Base-by-base conservation (phyloP, 2,888 invertebrate genomes). In the Perizoma affinitatum region DNA sequence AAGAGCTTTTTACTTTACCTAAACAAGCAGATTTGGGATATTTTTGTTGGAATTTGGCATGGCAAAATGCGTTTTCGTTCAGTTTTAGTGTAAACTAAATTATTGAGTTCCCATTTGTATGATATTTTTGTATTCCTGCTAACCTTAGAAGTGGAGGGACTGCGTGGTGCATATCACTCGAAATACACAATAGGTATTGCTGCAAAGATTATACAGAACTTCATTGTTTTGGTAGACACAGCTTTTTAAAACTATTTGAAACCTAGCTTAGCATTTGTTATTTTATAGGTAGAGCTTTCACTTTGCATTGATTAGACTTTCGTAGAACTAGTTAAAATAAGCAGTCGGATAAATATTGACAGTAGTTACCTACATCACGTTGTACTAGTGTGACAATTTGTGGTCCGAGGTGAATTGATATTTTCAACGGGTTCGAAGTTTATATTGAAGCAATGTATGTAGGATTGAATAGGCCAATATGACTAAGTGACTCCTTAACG, bases 61-160 rank as follows among this genome's bases (percentile, higher is more conserved):
- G 67, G 53, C 63, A 49, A 49, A 48, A 52, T 63, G 61, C 63
- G 63, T 65, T 68, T 56, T 41, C 48, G 64, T 66, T 58, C n/a
- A 53, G 44, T 49, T 10, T 58, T 45, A 41, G 36, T 46, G 47
- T 51, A 36, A 42, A 43, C 33, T 60, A 47, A 44, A 44, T 46
- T 47, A 42, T 35, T 22, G 36, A 44, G 8, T 34, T 22, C 43
- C 38, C 34, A 33, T 53, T 46, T 49, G 48, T 51, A 61, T 3
- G 44, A 44, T 44, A 44, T 22, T 52, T 58, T 65, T 51, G 38
- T 49, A 36, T 44, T 63, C 61, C 60, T 66, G 66, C 66, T 68
- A 61, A 65, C 58, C 62, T 61, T 70, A 70, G 70, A 67, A 66
- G 63, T 53, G 70, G 70, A 48, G 70, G 70, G 46, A 68, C 70